Evolutionary conservation across 2,888 invertebrate species (phyloP), one percentile per base, ranked within the genome.

Genomic region (Hartigia nigra): DNA sequence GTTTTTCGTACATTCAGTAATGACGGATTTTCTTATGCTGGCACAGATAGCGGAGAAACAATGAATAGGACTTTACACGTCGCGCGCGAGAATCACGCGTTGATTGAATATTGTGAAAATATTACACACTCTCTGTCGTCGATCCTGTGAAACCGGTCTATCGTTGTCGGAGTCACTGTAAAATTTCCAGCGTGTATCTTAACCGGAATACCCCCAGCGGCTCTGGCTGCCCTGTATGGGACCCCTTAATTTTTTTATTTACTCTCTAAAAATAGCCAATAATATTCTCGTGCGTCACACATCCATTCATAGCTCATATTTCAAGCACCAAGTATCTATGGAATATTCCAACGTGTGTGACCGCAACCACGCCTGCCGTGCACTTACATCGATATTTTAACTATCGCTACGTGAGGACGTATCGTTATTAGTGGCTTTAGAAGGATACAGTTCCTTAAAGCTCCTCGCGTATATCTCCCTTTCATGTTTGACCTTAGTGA

Each of bases 221-320:
- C 31, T 34, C 72, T 9, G 32, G 14, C 14, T 34, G 31, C 72
- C 32, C 55, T 72, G 9, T 31, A 72, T 72, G 82, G 82, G 82
- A 81, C 82, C 82, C 84, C 82, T 72, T 86, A 86, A 85, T 86
- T 86, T 86, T 86, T 86, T 84, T 86, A 86, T 85, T 86, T 84
- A 84, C 82, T 79, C 31, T 31, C 72, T 34, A 72, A 72, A 72
- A 72, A 72, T 72, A 72, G 32, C 72, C 72, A 34, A 9, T 23
- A 72, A 12, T 12, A 31, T 72, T 31, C 72, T 31, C 32, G 72
- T 31, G 31, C 72, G 72, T 72, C 72, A 31, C 31, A 34, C 32
- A 23, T 34, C 72, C 72, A 72, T 72, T 72, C 31, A 72, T 31
- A 14, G 32, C 72, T 31, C 55, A 1, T 55, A 55, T 55, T 9